Conservation (phyloP, 2,113 vertebrate genomes). For the Megatriorchis doriae region DNA sequence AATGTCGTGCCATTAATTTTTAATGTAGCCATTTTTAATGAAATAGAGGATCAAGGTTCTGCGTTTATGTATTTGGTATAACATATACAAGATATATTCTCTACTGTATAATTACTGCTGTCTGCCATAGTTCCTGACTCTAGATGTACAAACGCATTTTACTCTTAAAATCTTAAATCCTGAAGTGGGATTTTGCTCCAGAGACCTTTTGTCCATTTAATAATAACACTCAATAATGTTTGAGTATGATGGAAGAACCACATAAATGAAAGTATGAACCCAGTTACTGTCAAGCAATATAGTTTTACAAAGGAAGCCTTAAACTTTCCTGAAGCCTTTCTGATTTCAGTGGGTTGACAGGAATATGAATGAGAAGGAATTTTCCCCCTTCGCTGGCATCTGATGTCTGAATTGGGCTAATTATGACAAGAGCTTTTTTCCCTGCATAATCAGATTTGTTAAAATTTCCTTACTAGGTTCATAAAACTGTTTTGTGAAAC, state of each 20-base stretch:
- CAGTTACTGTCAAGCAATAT: not conserved
- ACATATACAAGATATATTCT: not conserved
- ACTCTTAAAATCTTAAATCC: not conserved
- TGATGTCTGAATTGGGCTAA: conserved; percentile 11
- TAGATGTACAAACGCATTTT: not conserved
- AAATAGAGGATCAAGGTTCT: not conserved
- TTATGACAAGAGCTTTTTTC: not conserved
- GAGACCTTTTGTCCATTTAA: not conserved
- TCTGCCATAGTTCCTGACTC: not conserved
- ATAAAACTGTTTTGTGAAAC: not conserved
- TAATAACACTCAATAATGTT: not conserved
- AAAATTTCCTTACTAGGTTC: not conserved
- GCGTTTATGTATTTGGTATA: not conserved
- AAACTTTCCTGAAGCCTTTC: not conserved
- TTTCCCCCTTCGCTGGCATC: not conserved
- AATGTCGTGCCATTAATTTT: not conserved
- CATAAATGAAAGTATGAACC: not conserved
- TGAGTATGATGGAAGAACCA: not conserved
- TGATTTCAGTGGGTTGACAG: not conserved
- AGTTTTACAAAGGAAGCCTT: conserved; percentile 9
- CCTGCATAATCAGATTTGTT: not conserved
- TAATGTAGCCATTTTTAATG: not conserved
- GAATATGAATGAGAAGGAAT: conserved; percentile 20
- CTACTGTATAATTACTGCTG: not conserved
- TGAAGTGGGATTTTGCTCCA: not conserved